Percentiles rank a stretch among this genome's conserved stretches.
phyloP scores from a whole-genome alignment of 2,113 vertebrate genomes.

The Ahaetulla prasina region DNA sequence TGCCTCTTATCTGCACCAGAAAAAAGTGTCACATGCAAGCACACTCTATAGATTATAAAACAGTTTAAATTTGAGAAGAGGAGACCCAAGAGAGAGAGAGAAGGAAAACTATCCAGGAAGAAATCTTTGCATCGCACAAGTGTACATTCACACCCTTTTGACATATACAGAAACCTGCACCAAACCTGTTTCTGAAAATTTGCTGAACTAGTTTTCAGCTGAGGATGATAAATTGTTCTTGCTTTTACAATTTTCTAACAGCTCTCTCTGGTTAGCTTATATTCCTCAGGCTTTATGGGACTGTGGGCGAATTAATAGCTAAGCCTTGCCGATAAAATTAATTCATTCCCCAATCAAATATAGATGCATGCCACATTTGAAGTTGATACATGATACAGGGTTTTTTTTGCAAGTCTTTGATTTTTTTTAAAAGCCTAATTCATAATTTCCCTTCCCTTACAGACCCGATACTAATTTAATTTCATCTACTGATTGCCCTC shows the following conservation, averaged over 20 bases:
- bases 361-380: neutral
- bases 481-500: conserved; percentile 28
- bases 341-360: conserved; percentile 30
- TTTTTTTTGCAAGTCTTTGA: conserved; percentile 1
- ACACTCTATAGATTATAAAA: conserved; percentile 11
- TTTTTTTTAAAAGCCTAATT: conserved; percentile 20
- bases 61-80: neutral
- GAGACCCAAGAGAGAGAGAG: neutral
- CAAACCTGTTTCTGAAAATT: conserved; percentile 29
- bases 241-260: conserved; percentile 30
- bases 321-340: conserved; percentile 14
- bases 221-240: conserved; percentile 21
- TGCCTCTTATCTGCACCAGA: conserved; percentile 12
- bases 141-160: neutral
- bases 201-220: conserved; percentile 16
- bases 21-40: conserved; percentile 19
- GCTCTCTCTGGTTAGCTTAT: conserved; percentile 6
- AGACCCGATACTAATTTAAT: conserved; percentile 32
- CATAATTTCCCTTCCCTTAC: conserved; percentile 26
- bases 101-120: neutral
- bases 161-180: neutral
- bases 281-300: conserved; percentile 9
- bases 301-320: conserved; percentile 39
- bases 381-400: neutral
- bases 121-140: conserved; percentile 6